Evolutionary conservation across 2,113 vertebrate genomes (phyloP).

Genomic region (Mesocricetus auratus): DNA sequence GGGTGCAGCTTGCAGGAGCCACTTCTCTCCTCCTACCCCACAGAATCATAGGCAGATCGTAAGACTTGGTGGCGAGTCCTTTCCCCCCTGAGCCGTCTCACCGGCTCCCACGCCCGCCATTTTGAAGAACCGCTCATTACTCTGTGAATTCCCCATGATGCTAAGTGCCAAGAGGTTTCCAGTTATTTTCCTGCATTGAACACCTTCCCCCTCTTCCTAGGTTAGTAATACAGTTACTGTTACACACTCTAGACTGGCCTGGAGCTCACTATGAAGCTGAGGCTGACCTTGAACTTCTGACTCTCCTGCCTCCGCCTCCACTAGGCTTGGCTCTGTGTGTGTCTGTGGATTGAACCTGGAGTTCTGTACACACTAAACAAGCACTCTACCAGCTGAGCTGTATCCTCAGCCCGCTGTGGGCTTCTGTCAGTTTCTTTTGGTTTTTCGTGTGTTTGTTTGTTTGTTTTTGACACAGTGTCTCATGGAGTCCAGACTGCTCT

Average conservation of each 20-base stretch:
- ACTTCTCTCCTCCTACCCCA: not conserved
- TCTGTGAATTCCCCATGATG: not conserved
- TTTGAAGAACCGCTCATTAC: not conserved
- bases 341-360: not conserved
- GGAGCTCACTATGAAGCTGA: not conserved
- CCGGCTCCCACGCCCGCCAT: not conserved
- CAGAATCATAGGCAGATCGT: not conserved
- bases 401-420: not conserved
- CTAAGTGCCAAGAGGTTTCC: not conserved
- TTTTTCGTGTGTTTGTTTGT: not conserved
- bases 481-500: not conserved
- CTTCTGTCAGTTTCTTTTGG: too few species aligned
- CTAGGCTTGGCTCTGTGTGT: too few species aligned
- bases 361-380: not conserved
- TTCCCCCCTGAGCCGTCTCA: not conserved
- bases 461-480: too few species aligned
- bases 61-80: not conserved
- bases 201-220: not conserved
- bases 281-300: not conserved
- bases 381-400: too few species aligned
- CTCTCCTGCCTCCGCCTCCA: not conserved
- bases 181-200: slow-evolving; percentile 2
- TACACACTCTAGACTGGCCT: not conserved
- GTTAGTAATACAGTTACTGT: not conserved
- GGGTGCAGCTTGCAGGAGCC: not conserved